Evolutionary conservation across 2,113 vertebrate genomes (phyloP), one percentile per base, ranked within the genome.

Genomic region (Synodontis membranacea): DNA sequence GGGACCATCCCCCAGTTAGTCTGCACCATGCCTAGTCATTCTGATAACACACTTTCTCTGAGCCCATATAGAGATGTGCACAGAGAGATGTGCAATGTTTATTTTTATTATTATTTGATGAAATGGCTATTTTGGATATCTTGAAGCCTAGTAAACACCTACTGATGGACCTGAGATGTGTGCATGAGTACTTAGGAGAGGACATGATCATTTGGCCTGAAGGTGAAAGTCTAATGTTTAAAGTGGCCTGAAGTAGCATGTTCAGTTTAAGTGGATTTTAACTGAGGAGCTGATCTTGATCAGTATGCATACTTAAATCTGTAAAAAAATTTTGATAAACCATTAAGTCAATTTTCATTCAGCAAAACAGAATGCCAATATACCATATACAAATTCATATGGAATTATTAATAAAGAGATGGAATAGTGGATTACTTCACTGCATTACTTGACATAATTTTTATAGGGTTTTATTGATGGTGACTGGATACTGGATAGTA

Each of bases 1-100:
- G 72, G 50, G 25, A 19, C 6, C n/a, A 81, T 80, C 19, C 90
- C 64, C 64, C 82, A 85, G 37, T 84, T 80, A 81, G 86, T 74
- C 75, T 68, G 82, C 80, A 86, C 75, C 86, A 86, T 85, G 87
- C 90, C 91, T 91, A 92, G 88, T 92, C 82, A 91, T 91, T 88
- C 89, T 88, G 86, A 90, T 86, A 89, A 3, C 31, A 74, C 83
- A 86, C 76, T 89, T 84, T 91, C 84, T 86, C 31, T 39, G 79
- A 87, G 84, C 90, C 84, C 87, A 90, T 88, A 86, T 88, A 50
- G 56, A 28, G 86, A 75, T 56, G 60, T 86, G 90, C 84, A 83
- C 2, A 8, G 56, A 58, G 56, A 42, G 87, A 64, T 56, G 62
- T 86, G 89, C 83, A 78, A 88, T 89, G 85, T 84, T n/a, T n/a